Evolutionary conservation across 2,888 invertebrate genomes (phyloP).

Genomic region (Anoncus sp.): DNA sequence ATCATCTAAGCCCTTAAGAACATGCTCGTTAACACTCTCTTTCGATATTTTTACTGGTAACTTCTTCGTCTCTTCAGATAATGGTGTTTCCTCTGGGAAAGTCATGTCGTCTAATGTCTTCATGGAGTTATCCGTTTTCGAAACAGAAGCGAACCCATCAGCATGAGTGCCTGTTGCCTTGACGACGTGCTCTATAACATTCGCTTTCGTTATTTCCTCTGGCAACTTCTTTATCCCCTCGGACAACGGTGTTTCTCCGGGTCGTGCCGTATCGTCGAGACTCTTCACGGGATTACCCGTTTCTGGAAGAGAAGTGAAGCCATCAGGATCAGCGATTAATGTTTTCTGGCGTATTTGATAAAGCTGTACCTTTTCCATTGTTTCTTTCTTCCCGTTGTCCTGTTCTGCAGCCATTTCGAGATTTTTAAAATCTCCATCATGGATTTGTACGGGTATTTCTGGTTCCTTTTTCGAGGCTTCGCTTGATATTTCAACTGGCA

Average conservation of each 20-base stretch:
- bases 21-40: not conserved
- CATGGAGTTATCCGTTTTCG: not conserved
- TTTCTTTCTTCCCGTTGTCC: slow-evolving; percentile 37
- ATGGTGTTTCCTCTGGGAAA: slow-evolving; percentile 1
- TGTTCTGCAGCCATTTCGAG: slow-evolving; percentile 15
- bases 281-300: slow-evolving; percentile 42
- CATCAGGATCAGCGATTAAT: slow-evolving; percentile 63
- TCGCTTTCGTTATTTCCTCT: slow-evolving; percentile 18
- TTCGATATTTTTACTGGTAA: slow-evolving; percentile 3
- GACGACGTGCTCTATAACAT: not conserved
- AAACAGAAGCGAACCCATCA: not conserved
- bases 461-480: slow-evolving; percentile 1
- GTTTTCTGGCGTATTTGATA: slow-evolving; percentile 59
- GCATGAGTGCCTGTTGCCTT: not conserved
- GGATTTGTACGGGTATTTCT: slow-evolving; percentile 7
- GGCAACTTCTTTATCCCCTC: slow-evolving; percentile 27
- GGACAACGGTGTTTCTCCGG: slow-evolving; percentile 18
- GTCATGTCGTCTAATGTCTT: not conserved
- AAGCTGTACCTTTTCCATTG: slow-evolving; percentile 63
- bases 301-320: slow-evolving; percentile 66
- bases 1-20: not conserved
- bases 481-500: not conserved
- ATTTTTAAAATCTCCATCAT: slow-evolving; percentile 25
- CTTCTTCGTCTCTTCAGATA: slow-evolving; percentile 17
- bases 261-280: slow-evolving; percentile 36